These are phyloP conservation scores for Scartelaos histophorus DNA, from an alignment of 2,113 vertebrate genomes.

Conservation along the genomic window DNA sequence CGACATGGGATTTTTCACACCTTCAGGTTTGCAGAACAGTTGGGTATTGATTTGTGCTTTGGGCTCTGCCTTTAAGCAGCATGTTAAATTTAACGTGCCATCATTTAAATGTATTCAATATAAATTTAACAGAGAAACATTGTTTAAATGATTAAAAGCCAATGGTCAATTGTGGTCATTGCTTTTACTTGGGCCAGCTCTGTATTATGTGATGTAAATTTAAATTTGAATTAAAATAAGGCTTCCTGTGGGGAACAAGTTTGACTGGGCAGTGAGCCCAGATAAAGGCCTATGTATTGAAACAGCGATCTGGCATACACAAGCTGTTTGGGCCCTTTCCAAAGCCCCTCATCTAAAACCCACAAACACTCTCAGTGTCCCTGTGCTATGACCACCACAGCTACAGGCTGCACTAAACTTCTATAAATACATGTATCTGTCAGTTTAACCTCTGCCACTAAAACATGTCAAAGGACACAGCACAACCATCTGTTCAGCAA, in stretches of 20 bases:
- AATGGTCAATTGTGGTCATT: conserved; percentile 23
- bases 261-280: conserved; percentile 51
- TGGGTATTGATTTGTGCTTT: background rate
- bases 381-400: conserved; percentile 31
- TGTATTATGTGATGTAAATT: conserved; percentile 37
- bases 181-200: conserved; percentile 17
- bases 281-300: conserved; percentile 47
- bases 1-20: background rate
- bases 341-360: conserved; percentile 37
- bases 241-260: conserved; percentile 36
- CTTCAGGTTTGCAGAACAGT: background rate
- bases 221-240: conserved; percentile 37
- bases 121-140: background rate
- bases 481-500: conserved; percentile 3
- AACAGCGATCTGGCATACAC: conserved; percentile 50
- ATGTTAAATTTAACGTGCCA: background rate
- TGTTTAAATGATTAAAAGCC: conserved; percentile 28
- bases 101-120: background rate
- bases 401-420: conserved; percentile 3
- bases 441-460: background rate
- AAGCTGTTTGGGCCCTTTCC: conserved; percentile 52
- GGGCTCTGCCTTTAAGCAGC: background rate
- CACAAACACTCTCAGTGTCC: conserved; percentile 34
- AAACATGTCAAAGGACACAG: background rate
- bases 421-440: conserved; percentile 4